Evolutionary conservation across 1,140 invertebrate species (phyloP), one percentile per base, ranked within the genome.

Genomic region (Dreissena polymorpha): DNA sequence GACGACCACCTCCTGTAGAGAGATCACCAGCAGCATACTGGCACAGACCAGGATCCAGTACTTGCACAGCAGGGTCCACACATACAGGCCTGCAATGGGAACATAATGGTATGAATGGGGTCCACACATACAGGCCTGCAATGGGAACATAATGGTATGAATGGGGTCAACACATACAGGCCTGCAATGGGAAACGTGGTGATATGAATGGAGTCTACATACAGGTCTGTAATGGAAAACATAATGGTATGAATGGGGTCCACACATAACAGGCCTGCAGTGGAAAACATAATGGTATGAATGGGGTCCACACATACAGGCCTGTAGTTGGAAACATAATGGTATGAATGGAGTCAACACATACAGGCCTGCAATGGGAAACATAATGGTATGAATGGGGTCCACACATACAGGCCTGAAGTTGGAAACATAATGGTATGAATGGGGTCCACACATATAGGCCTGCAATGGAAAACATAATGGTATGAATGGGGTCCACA

Each of bases 31-130:
- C 14, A 99, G 94, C 94, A 98, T 97, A 72, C 96, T 95, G 14
- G 97, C 96, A 6, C 99, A 97, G 21, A 99, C 95, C 93, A 98
- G 97, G 86, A 99, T 99, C 98, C 98, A 99, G 91, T 98, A 98
- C 91, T 97, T 97, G 0, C 96, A 97, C 77, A 98, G 93, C 0
- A 97, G 92, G 83, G 94, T 94, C 88, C 96, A 95, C 14, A 96
- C 90, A 81, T 90, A 93, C 21, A 75, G 53, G 50, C 90, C 90
- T 90, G n/a, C n/a, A n/a, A n/a, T n/a, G n/a, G n/a, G n/a, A n/a
- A n/a, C n/a, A n/a, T n/a, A n/a, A n/a, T 21, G 16, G 16, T 27
- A 68, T 25, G 16, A 25, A 21, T 16, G 8, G 2, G 23, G 49
- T 49, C 16, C 13, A 18, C 50, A 71, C 69, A n/a, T 49, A 71